These are phyloP conservation scores for Drosophila ercepeae DNA, from an alignment of 1,140 invertebrate species.

Conservation along the genomic window DNA sequence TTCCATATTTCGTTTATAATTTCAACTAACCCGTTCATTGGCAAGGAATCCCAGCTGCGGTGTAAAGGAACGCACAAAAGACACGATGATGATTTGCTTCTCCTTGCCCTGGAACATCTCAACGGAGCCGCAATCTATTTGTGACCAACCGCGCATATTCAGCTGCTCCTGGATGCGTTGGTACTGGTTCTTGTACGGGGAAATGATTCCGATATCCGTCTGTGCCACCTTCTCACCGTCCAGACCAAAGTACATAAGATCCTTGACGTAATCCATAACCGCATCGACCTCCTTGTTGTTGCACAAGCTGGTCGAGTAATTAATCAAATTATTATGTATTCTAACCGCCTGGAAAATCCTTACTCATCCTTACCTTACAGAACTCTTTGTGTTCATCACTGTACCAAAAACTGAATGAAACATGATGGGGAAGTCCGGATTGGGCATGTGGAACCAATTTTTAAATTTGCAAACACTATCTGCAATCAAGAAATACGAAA, in stretches of 20 bases:
- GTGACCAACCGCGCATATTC: constrained; percentile 57
- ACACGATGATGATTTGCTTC: constrained; percentile 91
- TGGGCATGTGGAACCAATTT: constrained; percentile 79
- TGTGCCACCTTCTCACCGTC: constrained; percentile 84
- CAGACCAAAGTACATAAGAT: constrained; percentile 82
- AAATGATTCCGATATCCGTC: constrained; percentile 92
- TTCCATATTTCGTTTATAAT: background rate
- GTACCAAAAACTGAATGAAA: constrained; percentile 87
- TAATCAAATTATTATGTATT: background rate
- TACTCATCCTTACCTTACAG: constrained; percentile 49
- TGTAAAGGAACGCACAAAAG: constrained; percentile 89
- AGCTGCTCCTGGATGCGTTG: constrained; percentile 85
- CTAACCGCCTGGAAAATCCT: background rate
- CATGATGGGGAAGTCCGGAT: constrained; percentile 86
- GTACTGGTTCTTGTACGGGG: constrained; percentile 91
- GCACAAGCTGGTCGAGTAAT: constrained; percentile 43
- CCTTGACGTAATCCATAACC: constrained; percentile 85
- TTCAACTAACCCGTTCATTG: constrained; percentile 86
- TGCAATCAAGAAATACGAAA: constrained; percentile 4
- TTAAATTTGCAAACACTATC: constrained; percentile 57
- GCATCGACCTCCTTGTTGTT: constrained; percentile 86
- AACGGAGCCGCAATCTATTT: constrained; percentile 91
- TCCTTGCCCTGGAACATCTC: constrained; percentile 95
- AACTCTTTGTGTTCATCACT: constrained; percentile 48
- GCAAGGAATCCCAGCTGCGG: constrained; percentile 89